A percentile compares a stretch with the other conserved stretches of the same genome.
Evolutionary conservation across 2,888 invertebrate genomes (phyloP).

Genomic region (Xylocampa areola): DNA sequence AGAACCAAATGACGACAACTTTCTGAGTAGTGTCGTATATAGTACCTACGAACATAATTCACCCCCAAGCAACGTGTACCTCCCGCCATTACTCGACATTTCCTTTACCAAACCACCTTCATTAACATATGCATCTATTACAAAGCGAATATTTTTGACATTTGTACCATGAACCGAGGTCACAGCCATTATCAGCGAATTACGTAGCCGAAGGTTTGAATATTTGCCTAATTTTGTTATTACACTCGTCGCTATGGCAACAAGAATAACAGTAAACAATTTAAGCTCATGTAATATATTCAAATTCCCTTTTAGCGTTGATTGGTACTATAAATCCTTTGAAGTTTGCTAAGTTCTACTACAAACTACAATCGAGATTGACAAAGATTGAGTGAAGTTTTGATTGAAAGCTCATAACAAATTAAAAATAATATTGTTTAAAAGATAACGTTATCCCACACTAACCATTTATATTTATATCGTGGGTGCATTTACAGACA

Average conservation of each 20-base stretch:
- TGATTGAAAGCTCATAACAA: not conserved
- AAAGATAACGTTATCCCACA: no score
- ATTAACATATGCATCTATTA: slow-evolving; percentile 31
- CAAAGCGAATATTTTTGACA: slow-evolving; percentile 40
- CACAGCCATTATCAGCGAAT: slow-evolving; percentile 51
- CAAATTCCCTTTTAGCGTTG: slow-evolving; percentile 24
- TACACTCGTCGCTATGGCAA: slow-evolving; percentile 74
- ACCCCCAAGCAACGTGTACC: slow-evolving; percentile 1
- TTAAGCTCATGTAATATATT: slow-evolving; percentile 2
- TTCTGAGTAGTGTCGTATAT: no score
- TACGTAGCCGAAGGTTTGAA: slow-evolving; percentile 42
- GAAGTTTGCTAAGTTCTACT: slow-evolving; percentile 37
- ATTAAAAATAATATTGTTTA: no score
- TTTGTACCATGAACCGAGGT: slow-evolving; percentile 45
- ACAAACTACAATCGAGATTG: not conserved
- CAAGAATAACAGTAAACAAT: slow-evolving; percentile 45
- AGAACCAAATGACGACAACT: no score
- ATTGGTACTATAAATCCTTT: slow-evolving; percentile 21
- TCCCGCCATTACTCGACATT: not conserved
- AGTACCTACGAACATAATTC: not conserved
- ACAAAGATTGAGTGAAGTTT: not conserved
- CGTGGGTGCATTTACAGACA: no score
- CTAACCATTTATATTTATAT: no score
- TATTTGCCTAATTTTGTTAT: slow-evolving; percentile 84
- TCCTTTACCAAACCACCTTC: slow-evolving; percentile 7